Conservation (phyloP, 2,888 invertebrate species). For the Erpobdella octoculata region DNA sequence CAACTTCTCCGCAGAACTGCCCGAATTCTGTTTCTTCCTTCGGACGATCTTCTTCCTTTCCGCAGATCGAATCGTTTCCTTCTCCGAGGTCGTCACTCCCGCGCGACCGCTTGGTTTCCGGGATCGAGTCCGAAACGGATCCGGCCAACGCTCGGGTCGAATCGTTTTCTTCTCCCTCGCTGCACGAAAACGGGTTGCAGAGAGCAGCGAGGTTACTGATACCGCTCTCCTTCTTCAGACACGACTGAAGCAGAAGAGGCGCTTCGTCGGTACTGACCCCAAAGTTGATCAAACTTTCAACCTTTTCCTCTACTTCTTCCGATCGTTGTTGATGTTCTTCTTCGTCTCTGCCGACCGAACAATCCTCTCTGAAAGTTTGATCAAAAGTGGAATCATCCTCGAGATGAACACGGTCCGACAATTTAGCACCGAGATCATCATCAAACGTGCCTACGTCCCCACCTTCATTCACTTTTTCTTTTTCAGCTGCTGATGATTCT, state of each 20-base stretch:
- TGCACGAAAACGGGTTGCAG: background rate
- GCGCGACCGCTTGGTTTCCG: constrained; percentile 6
- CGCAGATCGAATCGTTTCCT: background rate
- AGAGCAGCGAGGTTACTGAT: background rate
- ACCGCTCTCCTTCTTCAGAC: constrained; percentile 3
- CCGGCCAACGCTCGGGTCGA: constrained; percentile 4
- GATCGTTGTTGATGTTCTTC: background rate
- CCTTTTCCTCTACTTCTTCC: background rate
- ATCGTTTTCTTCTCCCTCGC: background rate
- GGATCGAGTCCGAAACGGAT: too few species aligned
- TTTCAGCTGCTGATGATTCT: background rate
- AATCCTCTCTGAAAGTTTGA: too few species aligned
- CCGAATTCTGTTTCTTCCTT: too few species aligned
- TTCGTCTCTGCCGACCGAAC: too few species aligned
- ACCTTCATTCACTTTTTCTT: background rate
- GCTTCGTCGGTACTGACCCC: too few species aligned
- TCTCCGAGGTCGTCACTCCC: background rate
- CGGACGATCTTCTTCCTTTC: background rate
- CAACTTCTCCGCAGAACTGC: background rate
- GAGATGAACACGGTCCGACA: too few species aligned
- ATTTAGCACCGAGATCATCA: too few species aligned
- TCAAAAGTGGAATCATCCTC: too few species aligned
- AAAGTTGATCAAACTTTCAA: too few species aligned
- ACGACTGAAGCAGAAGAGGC: too few species aligned
- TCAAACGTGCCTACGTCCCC: background rate